These are phyloP conservation scores for Scelioninae gen. 1 DNA, from an alignment of 2,888 invertebrate species.

Conservation along the genomic window DNA sequence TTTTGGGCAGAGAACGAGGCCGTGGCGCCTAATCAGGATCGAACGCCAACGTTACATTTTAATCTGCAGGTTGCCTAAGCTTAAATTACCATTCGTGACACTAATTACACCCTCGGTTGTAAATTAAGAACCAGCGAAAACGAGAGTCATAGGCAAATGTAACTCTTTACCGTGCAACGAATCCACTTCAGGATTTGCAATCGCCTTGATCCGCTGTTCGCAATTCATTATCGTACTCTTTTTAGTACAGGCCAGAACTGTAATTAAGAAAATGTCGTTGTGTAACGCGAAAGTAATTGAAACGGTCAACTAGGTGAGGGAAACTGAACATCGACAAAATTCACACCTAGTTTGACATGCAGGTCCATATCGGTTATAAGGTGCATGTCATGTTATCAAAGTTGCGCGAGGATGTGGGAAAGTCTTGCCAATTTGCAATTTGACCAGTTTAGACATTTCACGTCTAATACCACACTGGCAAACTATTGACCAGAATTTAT, in stretches of 20 bases:
- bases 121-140: constrained; percentile 76
- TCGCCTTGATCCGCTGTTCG: constrained; percentile 41
- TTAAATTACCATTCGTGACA: constrained; percentile 72
- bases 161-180: constrained; percentile 38
- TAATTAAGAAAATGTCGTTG: constrained; percentile 56
- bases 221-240: constrained; percentile 54
- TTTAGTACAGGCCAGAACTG: constrained; percentile 20
- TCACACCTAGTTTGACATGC: constrained; percentile 28
- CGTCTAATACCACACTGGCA: not conserved
- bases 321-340: constrained; percentile 5
- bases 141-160: constrained; percentile 64
- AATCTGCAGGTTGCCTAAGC: constrained; percentile 75
- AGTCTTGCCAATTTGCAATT: not conserved
- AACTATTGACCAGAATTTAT: not conserved
- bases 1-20: constrained; percentile 40
- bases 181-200: constrained; percentile 48
- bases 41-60: constrained; percentile 73
- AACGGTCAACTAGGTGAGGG: not conserved
- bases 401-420: constrained; percentile 51
- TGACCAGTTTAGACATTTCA: not conserved
- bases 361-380: constrained; percentile 26
- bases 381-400: constrained; percentile 29
- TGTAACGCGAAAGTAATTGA: constrained; percentile 51
- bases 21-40: constrained; percentile 57
- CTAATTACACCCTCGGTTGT: constrained; percentile 77